These are phyloP conservation scores for Falco columbarius DNA, from an alignment of 2,797 vertebrate genomes.

Conservation along the genomic window DNA sequence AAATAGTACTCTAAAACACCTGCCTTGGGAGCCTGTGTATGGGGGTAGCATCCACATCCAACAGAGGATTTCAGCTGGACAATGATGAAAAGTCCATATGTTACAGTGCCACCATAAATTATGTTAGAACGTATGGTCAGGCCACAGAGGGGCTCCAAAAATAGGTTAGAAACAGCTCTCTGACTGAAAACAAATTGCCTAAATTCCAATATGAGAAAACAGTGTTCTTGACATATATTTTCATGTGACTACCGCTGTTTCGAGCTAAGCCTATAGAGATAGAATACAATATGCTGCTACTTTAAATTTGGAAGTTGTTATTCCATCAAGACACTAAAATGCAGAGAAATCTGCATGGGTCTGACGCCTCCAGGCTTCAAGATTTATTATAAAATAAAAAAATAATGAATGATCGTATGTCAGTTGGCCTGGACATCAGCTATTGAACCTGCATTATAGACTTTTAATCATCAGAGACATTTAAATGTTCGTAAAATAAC, in stretches of 20 bases:
- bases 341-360: slow-evolving; percentile 76
- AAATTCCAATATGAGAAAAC: slow-evolving; percentile 85
- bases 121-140: slow-evolving; percentile 88
- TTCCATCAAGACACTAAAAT: slow-evolving; percentile 71
- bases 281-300: slow-evolving; percentile 64
- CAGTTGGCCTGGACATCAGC: slow-evolving; percentile 52
- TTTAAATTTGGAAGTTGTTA: slow-evolving; percentile 72
- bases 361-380: slow-evolving; percentile 71
- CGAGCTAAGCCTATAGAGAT: slow-evolving; percentile 70
- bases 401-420: slow-evolving; percentile 72
- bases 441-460: slow-evolving; percentile 31
- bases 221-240: slow-evolving; percentile 84
- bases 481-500: slow-evolving; percentile 38
- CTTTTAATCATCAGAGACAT: slow-evolving; percentile 43
- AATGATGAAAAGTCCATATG: slow-evolving; percentile 98
- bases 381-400: slow-evolving; percentile 78
- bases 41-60: slow-evolving; percentile 75
- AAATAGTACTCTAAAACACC: slow-evolving; percentile 15
- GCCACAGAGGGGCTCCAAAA: slow-evolving; percentile 92
- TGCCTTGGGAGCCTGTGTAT: not conserved
- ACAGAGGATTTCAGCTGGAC: slow-evolving; percentile 87
- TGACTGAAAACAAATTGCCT: slow-evolving; percentile 94
- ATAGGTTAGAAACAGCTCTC: slow-evolving; percentile 88
- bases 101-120: slow-evolving; percentile 93
- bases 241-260: slow-evolving; percentile 74